Evolutionary conservation across 2,113 vertebrate genomes (phyloP), one percentile per base, ranked within the genome.

Genomic region (Azemiops feae): DNA sequence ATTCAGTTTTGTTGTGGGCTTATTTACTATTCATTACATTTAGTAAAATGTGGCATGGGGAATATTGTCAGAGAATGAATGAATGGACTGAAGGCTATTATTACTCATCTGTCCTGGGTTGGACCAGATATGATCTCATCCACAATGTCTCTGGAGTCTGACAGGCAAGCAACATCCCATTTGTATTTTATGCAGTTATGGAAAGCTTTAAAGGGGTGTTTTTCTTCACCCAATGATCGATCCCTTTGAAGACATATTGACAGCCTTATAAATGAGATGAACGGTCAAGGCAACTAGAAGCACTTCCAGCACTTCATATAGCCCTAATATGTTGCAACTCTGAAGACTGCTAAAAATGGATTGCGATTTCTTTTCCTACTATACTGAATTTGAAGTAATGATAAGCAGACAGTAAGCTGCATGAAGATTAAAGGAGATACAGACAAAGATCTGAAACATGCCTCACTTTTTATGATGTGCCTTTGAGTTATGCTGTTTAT

Each of bases 401-500:
- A 95, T 88, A 93, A 96, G 5, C 93, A 92, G 93, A 95, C 92
- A 88, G 5, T 18, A 85, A 60, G n/a, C 0, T 88, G 43, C 92
- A 86, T 54, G 89, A 94, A 93, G 88, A 93, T 0, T 39, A 85
- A 91, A 25, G 91, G 18, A 89, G 87, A 88, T 25, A 45, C 8
- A 93, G 69, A 11, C 0, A 0, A 39, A 93, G 57, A 89, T 86
- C 39, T 92, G 81, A 96, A 94, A 92, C 55, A 93, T 94, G 92
- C 85, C 20, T 92, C 0, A 57, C 60, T 95, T 91, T 95, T 94
- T 94, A 92, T 96, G 34, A 94, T 23, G 87, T 10, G 7, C 92
- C 89, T 92, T 85, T 95, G 94, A 92, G 89, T 96, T 95, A 96
- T 95, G 90, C 92, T 89, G 86, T 94, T 91, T 14, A 5, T 90